phyloP scores from a whole-genome alignment of 2,888 invertebrate species.

The Drosophila robusta region DNA sequence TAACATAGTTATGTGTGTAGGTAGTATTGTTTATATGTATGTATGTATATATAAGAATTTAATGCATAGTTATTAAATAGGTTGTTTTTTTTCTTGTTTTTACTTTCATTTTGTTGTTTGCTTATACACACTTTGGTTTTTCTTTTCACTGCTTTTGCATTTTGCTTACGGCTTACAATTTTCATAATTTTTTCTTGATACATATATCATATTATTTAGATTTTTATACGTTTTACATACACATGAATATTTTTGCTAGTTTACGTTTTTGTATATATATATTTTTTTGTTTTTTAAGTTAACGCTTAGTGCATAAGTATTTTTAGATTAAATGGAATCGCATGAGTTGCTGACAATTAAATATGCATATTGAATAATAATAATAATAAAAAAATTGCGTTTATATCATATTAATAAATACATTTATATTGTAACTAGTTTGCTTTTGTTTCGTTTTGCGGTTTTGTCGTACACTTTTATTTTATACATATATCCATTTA shows the following conservation, averaged over 20 bases:
- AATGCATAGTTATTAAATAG: conserved; percentile 49
- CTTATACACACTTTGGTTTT: conserved; percentile 78
- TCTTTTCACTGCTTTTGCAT: conserved; percentile 57
- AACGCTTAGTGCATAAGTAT: conserved; percentile 40
- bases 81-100: conserved; percentile 7
- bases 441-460: conserved; percentile 30
- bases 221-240: conserved; percentile 32
- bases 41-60: conserved; percentile 31
- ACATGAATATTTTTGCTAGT: conserved; percentile 65
- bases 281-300: conserved; percentile 16
- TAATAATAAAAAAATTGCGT: conserved; percentile 52
- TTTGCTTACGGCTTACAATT: conserved; percentile 34
- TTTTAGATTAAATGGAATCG: conserved; percentile 60
- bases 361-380: conserved; percentile 60
- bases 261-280: conserved; percentile 18
- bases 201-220: conserved; percentile 8
- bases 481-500: conserved; percentile 37
- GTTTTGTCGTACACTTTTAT: conserved; percentile 16
- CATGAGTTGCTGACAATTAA: conserved; percentile 69
- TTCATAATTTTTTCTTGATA: conserved; percentile 6
- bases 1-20: conserved; percentile 70
- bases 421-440: conserved; percentile 73
- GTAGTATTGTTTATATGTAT: conserved; percentile 60
- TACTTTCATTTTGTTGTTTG: conserved; percentile 15
- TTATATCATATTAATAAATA: conserved; percentile 67